These are phyloP conservation scores for Anthonomus grandis DNA, from an alignment of 1,140 invertebrate genomes.

Conservation along the genomic window DNA sequence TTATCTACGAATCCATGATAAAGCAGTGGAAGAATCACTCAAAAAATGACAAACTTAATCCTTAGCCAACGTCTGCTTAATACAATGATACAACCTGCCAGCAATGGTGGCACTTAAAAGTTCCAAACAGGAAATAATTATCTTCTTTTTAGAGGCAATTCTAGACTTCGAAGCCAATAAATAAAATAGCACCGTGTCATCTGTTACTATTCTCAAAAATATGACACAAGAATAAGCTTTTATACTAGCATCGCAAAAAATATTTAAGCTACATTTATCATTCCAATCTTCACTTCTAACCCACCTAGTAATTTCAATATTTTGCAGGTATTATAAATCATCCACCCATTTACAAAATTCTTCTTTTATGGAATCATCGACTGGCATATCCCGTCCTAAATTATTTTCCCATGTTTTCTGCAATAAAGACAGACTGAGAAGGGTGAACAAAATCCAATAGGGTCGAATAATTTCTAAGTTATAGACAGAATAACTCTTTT, in stretches of 20 bases:
- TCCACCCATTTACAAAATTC: conserved; percentile 20
- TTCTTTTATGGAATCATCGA: conserved; percentile 9
- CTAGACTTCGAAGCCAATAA: too few relatives aligned
- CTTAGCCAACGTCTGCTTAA: background rate
- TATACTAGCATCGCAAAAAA: too few relatives aligned
- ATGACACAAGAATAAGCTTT: too few relatives aligned
- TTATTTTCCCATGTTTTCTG: conserved; percentile 12
- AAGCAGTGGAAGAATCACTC: conserved; percentile 34
- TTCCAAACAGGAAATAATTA: conserved; percentile 3
- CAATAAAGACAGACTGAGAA: conserved; percentile 7
- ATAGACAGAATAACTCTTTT: conserved; percentile 13
- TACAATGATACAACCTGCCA: too few relatives aligned
- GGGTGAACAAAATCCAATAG: conserved; percentile 3
- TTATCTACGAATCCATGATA: conserved; percentile 32
- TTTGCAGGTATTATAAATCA: conserved; percentile 5
- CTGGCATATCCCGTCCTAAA: conserved; percentile 11
- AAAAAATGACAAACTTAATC: conserved; percentile 10
- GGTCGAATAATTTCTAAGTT: conserved; percentile 6
- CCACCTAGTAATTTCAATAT: conserved; percentile 20
- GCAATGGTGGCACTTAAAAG: background rate
- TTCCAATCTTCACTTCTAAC: too few relatives aligned
- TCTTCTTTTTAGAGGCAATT: too few relatives aligned
- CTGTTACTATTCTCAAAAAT: too few relatives aligned
- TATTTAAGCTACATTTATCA: too few relatives aligned
- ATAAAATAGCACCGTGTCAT: too few relatives aligned